Conservation (phyloP, 2,888 invertebrate genomes). For the Gibbula magus region DNA sequence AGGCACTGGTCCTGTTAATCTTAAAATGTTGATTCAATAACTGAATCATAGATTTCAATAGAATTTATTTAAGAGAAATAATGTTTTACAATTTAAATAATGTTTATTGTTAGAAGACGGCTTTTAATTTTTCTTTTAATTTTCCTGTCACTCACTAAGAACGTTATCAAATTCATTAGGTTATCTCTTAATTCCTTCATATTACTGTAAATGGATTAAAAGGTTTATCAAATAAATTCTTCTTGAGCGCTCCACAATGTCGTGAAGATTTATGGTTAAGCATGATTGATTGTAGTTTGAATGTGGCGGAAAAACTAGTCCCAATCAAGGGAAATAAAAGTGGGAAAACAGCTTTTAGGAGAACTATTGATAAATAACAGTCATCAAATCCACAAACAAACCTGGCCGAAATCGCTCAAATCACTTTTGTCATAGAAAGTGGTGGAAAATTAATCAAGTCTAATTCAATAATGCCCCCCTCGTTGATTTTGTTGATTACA, state of each 20-base stretch:
- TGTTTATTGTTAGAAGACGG: too few relatives aligned
- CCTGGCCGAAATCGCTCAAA: not conserved
- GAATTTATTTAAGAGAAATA: too few relatives aligned
- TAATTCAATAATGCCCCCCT: constrained; percentile 21
- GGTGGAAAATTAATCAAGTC: constrained; percentile 23
- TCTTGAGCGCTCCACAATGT: not conserved
- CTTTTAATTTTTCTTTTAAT: too few relatives aligned
- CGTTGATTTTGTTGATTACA: constrained; percentile 9
- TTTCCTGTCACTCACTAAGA: too few relatives aligned
- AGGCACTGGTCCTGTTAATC: too few relatives aligned
- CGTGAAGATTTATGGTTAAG: not conserved
- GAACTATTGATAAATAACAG: constrained; percentile 18
- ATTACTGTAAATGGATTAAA: not conserved
- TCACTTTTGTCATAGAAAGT: constrained; percentile 22
- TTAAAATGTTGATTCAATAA: too few relatives aligned
- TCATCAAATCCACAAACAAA: constrained; percentile 15
- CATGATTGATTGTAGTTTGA: not conserved
- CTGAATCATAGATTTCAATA: too few relatives aligned
- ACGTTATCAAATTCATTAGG: too few relatives aligned
- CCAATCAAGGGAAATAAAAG: constrained; percentile 15
- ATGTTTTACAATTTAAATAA: too few relatives aligned
- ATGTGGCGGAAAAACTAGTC: not conserved
- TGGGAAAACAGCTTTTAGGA: not conserved
- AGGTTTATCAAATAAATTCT: not conserved
- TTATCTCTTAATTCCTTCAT: not conserved